These are phyloP conservation scores for Cetoscarus ocellatus DNA, from an alignment of 2,797 vertebrate genomes.

Conservation along the genomic window DNA sequence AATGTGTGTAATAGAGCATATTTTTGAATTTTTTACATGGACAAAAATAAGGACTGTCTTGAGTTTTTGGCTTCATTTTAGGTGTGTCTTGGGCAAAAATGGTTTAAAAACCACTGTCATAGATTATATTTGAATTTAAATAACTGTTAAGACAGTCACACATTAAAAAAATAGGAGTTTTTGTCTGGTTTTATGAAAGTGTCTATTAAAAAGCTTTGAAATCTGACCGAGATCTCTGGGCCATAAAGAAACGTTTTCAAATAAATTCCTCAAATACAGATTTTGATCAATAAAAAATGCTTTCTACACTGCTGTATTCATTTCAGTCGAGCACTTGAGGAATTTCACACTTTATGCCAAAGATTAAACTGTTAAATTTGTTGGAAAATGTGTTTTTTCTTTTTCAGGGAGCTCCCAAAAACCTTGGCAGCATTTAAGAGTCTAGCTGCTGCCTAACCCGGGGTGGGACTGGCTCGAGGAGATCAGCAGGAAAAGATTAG, in stretches of 20 bases:
- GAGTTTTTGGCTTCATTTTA: no score
- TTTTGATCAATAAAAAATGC: neutral
- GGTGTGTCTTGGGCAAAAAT: no score
- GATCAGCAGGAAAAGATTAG: neutral
- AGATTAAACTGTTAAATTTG: neutral
- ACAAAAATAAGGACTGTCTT: no score
- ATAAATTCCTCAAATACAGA: neutral
- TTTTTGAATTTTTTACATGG: no score
- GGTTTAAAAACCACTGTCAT: no score
- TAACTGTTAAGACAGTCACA: no score
- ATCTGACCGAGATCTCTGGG: no score
- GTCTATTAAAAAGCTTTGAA: no score
- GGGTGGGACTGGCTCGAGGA: neutral
- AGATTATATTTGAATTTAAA: no score
- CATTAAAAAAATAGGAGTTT: no score
- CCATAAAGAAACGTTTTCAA: neutral
- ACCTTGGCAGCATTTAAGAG: neutral
- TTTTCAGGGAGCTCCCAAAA: neutral
- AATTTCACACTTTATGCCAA: neutral
- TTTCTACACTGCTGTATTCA: neutral
- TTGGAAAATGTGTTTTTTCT: neutral
- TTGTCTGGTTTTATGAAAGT: no score
- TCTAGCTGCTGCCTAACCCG: neutral
- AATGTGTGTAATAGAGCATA: no score
- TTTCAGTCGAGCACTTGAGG: neutral